These are phyloP conservation scores for Stegana nigrithorax DNA, from an alignment of 2,888 invertebrate species.

Conservation along the genomic window DNA sequence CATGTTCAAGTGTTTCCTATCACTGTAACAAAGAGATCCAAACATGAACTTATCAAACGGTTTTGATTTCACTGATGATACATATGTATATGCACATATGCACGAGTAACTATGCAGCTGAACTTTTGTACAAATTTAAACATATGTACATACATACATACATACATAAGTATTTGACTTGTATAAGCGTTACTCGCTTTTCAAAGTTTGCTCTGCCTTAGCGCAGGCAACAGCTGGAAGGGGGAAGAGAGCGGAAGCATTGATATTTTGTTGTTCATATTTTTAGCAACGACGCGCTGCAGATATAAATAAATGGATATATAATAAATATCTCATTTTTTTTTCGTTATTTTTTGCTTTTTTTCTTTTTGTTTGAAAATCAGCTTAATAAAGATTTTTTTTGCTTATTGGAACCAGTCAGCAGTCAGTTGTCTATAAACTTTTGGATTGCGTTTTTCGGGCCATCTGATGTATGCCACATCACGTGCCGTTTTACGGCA, in stretches of 20 bases:
- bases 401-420: background rate
- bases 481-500: constrained; percentile 37
- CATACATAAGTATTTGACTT: background rate
- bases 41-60: too few relatives aligned
- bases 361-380: background rate
- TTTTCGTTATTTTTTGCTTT: background rate
- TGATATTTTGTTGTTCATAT: constrained; percentile 31
- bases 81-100: too few relatives aligned
- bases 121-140: too few relatives aligned
- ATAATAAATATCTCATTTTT: background rate
- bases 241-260: too few relatives aligned
- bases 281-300: constrained; percentile 56
- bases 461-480: constrained; percentile 32
- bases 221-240: too few relatives aligned
- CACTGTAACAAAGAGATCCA: too few relatives aligned
- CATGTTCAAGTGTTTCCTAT: too few relatives aligned
- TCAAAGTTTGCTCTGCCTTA: constrained; percentile 26
- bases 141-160: background rate
- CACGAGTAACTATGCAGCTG: too few relatives aligned
- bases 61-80: too few relatives aligned
- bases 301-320: constrained; percentile 57
- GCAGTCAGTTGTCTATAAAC: constrained; percentile 6
- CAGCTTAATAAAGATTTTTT: too few relatives aligned
- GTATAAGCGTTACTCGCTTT: background rate
- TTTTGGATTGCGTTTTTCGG: constrained; percentile 14